These are phyloP conservation scores for Frankliniella intonsa DNA, from an alignment of 2,888 invertebrate species.

Conservation along the genomic window DNA sequence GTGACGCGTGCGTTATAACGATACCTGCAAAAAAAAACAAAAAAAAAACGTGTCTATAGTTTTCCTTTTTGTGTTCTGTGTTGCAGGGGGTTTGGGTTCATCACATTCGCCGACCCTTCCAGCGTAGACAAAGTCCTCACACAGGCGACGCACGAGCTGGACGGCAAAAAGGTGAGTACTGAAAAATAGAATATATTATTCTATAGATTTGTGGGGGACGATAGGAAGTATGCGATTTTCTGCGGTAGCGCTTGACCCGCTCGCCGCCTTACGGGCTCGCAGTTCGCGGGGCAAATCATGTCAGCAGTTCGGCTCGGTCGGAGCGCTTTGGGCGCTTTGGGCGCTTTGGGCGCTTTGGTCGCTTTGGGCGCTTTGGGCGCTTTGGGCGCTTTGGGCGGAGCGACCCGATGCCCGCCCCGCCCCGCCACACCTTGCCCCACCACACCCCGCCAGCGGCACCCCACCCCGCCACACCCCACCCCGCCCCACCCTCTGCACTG, in stretches of 20 bases:
- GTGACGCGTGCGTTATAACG: not conserved
- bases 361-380: too few relatives aligned
- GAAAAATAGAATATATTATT: not conserved
- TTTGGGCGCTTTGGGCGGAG: too few relatives aligned
- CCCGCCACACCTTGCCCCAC: too few relatives aligned
- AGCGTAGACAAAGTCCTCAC: conserved; percentile 99
- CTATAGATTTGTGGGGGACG: conserved; percentile 16
- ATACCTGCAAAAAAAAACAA: not conserved
- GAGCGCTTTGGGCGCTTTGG: too few relatives aligned
- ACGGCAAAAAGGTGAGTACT: conserved; percentile 94
- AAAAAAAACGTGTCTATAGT: not conserved
- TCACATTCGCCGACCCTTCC: conserved; percentile 97
- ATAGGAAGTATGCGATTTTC: conserved; percentile 12
- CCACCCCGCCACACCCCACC: too few relatives aligned
- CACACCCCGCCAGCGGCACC: too few relatives aligned
- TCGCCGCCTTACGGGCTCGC: not conserved
- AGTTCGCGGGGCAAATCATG: not conserved
- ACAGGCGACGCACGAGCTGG: conserved; percentile 97
- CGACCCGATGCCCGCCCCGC: too few relatives aligned
- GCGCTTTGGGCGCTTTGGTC: too few relatives aligned
- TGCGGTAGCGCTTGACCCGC: too few relatives aligned
- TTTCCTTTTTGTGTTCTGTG: conserved; percentile 33
- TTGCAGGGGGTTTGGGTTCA: conserved; percentile 98
- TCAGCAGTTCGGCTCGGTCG: too few relatives aligned
- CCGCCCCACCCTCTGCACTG: too few relatives aligned